These are phyloP conservation scores for Caiman crocodilus DNA, from an alignment of 2,797 vertebrate species.

Conservation along the genomic window DNA sequence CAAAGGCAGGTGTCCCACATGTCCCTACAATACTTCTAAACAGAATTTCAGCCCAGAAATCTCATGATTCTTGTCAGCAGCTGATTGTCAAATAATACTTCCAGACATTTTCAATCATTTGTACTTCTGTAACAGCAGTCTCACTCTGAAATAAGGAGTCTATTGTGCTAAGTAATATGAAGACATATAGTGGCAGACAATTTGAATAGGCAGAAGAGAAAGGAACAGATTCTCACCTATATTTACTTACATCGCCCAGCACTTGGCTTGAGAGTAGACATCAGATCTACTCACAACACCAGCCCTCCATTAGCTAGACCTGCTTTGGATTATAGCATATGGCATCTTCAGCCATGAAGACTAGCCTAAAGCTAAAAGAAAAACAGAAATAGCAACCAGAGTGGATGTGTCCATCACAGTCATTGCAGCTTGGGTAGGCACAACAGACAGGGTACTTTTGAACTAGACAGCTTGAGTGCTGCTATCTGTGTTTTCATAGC, in stretches of 20 bases:
- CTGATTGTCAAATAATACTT: neutral
- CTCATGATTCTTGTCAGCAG: neutral
- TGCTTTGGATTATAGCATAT: slow-evolving; percentile 5
- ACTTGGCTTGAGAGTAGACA: slow-evolving; percentile 6
- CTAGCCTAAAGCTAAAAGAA: neutral
- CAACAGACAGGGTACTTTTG: neutral
- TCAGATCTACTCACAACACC: neutral
- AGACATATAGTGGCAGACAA: neutral
- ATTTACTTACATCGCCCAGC: neutral
- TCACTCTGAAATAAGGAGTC: neutral
- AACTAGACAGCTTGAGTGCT: neutral
- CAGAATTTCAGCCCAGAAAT: slow-evolving; percentile 1
- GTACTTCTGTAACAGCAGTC: neutral
- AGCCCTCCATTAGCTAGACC: neutral
- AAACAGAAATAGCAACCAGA: neutral
- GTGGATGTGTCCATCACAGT: slow-evolving; percentile 46
- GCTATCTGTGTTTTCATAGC: neutral
- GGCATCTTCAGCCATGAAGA: slow-evolving; percentile 44
- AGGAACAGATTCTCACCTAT: neutral
- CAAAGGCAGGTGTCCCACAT: slow-evolving; percentile 60
- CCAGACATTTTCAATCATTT: neutral
- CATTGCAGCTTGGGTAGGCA: neutral
- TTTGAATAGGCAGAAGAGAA: neutral
- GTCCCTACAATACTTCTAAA: slow-evolving; percentile 3
- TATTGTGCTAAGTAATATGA: neutral